Conservation (phyloP, 1,140 invertebrate genomes). For the Neotoxoptera formosana region DNA sequence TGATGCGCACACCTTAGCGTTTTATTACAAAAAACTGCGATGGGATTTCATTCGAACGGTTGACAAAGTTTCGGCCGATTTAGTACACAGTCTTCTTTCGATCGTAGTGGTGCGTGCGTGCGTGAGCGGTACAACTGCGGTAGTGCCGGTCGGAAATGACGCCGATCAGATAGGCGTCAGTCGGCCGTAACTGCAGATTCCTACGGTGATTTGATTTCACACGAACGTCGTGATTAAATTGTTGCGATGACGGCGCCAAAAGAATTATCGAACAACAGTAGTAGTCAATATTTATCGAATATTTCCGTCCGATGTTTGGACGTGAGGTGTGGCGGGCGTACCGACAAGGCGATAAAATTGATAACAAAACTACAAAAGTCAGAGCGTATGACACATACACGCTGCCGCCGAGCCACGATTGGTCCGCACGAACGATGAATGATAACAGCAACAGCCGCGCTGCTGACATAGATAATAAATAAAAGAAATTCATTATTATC, state of each 20-base stretch:
- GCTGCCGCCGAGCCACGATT: neutral
- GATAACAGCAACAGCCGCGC: neutral
- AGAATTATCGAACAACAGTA: neutral
- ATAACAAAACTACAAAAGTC: neutral
- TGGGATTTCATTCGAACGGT: neutral
- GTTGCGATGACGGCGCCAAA: neutral
- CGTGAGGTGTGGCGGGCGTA: conserved; percentile 6
- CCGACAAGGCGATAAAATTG: neutral
- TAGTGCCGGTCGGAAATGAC: neutral
- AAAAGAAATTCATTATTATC: neutral
- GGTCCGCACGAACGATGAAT: neutral
- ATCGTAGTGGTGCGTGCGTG: neutral
- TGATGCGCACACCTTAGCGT: neutral
- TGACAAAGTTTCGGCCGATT: neutral
- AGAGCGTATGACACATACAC: neutral
- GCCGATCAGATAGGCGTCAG: neutral
- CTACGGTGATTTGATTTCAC: neutral
- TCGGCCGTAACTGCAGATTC: neutral
- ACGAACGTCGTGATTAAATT: neutral
- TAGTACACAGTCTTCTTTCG: neutral
- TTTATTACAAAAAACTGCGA: neutral
- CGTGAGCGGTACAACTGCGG: no score
- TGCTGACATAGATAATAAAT: neutral
- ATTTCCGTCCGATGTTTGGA: neutral
- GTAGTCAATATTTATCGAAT: neutral